Evolutionary conservation across 1,140 invertebrate genomes (phyloP), one percentile per base, ranked within the genome.

Genomic region (Oncopodura yosiiana): DNA sequence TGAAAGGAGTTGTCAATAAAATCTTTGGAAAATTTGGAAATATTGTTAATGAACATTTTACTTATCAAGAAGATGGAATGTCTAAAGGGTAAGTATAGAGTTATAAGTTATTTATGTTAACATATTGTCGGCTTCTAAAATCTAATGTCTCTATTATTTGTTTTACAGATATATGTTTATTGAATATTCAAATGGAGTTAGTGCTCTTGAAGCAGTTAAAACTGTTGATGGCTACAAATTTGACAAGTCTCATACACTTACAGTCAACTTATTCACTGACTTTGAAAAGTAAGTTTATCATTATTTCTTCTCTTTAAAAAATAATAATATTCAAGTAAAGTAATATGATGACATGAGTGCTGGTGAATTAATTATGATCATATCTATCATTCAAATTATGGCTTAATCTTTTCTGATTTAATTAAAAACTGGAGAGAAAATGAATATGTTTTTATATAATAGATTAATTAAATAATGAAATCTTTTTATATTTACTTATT

Each of bases 221-320:
- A 73, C 80, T 26, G 80, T 83, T 19, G 92, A 99, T 73, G 91
- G 93, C 65, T 87, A 93, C 71, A 93, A 93, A 69, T 78, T 99
- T 63, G 95, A 99, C 72, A 98, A 97, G 68, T 79, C 83, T 44
- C 94, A 98, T 66, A 94, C 88, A 11, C 94, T 99, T 71, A 78
- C 84, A 67, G 88, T 97, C 1, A 97, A 97, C 73, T 74, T 94
- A 8, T 94, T 99, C 66, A 91, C 88, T 3, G 94, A 99, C 70
- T 95, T 97, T 73, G 86, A 92, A 56, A 94, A 92, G 78, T 86
- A 73, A 77, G 59, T 52, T 36, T 23, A 42, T 37, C 11, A 16
- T 44, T n/a, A 39, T 37, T 12, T 51, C 14, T n/a, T 49, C 6
- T 30, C n/a, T 19, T 3, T 30, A 48, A 38, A 21, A 36, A 51